Base-by-base conservation (phyloP, 2,888 invertebrate species). In the Dexiosoma caninum region DNA sequence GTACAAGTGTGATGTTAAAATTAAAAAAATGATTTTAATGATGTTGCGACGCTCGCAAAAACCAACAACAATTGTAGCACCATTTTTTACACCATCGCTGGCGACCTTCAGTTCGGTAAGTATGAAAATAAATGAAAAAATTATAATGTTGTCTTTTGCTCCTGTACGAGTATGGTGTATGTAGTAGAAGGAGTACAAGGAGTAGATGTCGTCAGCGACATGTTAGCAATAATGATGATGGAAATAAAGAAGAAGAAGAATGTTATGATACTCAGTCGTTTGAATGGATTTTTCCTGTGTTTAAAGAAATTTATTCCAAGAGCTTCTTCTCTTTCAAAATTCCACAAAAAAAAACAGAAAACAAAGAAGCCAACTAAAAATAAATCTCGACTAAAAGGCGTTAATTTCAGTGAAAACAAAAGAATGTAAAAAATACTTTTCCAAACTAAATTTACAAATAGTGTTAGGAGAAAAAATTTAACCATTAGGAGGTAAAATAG, bases 41-140 rank as follows among this genome's bases (percentile, higher is more conserved):
- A 87, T 89, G 79, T 83, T 89, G 83, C 86, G 86, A 53, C 87
- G 89, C 21, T 85, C 89, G 62, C 89, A 89, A 74, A 85, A 86
- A 77, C 84, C 88, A 57, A 86, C 84, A 83, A 83, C 85, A 79
- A 86, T 89, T 83, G 84, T 84, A 53, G 89, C 87, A 62, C 89
- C 90, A 66, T 89, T 89, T 85, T 89, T 90, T 85, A 85, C 88
- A 51, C 88, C 89, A 77, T 89, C 90, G 2, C 75, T 89, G 83
- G 82, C 86, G 69, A 85, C 86, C 70, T 89, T 89, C 82, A 86
- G 85, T 57, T 84, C 87, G 83, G 89, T 90, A 85, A 66, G 86
- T 84, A 30, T 30, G 62, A 76, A 53, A 66, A 35, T 51, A 72
- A 23, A 40, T 35, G 6, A 64, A 57, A 64, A 57, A 40, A 62